Evolutionary conservation across 2,113 vertebrate genomes (phyloP), one percentile per base, ranked within the genome.

Genomic region (Hippocampus abdominalis): DNA sequence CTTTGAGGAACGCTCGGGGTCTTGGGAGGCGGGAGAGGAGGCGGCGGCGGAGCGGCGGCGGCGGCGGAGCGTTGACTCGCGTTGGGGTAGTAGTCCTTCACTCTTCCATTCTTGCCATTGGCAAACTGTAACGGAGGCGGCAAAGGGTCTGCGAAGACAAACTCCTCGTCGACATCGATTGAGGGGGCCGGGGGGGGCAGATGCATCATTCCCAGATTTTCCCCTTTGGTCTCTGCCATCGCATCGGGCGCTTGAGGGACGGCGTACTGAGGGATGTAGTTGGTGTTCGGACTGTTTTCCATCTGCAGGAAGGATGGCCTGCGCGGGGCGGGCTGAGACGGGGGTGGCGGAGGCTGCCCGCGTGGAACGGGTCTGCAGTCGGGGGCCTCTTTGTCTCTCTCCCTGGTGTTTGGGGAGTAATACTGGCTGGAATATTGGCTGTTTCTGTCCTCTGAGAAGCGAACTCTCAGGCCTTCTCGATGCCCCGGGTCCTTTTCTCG

Each of bases 51-150:
- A 64, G 80, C 75, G 44, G 80, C 65, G 27, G 85, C 39, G 60
- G 80, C 75, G 44, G 80, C 65, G 23, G 85, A 42, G 60, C 88
- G 81, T 32, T 83, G 85, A 65, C 21, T 72, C 2, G 53, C 68
- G 21, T 77, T 85, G 15, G 83, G 89, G 48, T 78, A 78, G 62
- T 83, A 89, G 29, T 86, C 81, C 25, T 86, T 76, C 12, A 64
- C 29, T 75, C 84, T 82, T 53, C 89, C 88, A 3, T 5, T 92
- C 84, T 89, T 93, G 62, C 95, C 96, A 60, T 97, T 97, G 66
- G 95, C 95, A 85, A 97, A 96, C 84, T 97, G 94, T 42, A 97
- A 74, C 1, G 95, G 95, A 3, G 95, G 95, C 0, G 95, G 95
- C 70, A 97, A 89, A 0, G 95, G 95, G 60, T 97, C 95, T 2